Conservation (phyloP, 2,797 vertebrate genomes). For the Syndactyla subalaris region DNA sequence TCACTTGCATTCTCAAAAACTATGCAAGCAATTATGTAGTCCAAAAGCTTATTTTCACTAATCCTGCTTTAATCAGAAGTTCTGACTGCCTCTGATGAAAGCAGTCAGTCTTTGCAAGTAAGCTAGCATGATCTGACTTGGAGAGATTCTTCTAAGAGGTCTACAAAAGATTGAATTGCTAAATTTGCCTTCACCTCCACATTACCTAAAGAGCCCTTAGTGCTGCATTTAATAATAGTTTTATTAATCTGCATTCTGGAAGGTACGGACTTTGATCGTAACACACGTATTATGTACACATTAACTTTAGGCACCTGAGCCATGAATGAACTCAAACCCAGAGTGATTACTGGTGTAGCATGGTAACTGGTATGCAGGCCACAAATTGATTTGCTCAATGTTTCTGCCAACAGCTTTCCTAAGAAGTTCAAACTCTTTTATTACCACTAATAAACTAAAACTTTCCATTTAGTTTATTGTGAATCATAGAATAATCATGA, state of each 20-base stretch:
- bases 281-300: neutral
- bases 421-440: neutral
- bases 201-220: neutral
- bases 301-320: neutral
- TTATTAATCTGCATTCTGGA: neutral
- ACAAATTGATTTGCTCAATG: neutral
- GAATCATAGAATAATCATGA: neutral
- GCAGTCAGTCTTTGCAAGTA: neutral
- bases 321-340: neutral
- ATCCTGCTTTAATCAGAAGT: conserved; percentile 38
- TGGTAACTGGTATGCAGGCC: neutral
- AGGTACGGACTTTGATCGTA: neutral
- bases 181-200: neutral
- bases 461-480: neutral
- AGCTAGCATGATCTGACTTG: neutral
- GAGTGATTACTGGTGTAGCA: neutral
- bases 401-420: neutral
- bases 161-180: neutral
- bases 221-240: neutral
- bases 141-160: neutral
- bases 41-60: neutral
- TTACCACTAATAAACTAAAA: neutral
- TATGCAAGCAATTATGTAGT: neutral
- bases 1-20: neutral
- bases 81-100: neutral